Evolutionary conservation across 2,888 invertebrate genomes (phyloP).

Genomic region (Athalia rosae): DNA sequence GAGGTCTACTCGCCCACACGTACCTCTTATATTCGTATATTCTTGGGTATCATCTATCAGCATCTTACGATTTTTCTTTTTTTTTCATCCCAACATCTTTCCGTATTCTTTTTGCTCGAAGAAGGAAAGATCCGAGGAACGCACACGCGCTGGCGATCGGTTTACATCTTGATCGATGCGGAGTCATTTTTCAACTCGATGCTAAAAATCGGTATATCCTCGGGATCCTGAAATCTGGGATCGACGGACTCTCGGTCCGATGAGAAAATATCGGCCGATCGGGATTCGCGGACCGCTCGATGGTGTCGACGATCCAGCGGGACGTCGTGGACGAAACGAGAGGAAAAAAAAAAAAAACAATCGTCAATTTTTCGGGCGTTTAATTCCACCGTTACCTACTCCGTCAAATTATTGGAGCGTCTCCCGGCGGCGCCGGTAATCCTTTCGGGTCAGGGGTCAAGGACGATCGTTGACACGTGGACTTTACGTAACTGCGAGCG

Average conservation of each 20-base stretch:
- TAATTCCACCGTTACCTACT: too few species aligned
- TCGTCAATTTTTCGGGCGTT: neutral
- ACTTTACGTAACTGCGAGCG: conserved; percentile 35
- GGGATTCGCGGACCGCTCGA: neutral
- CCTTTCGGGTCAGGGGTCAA: conserved; percentile 26
- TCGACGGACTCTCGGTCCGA: neutral
- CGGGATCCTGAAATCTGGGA: too few species aligned
- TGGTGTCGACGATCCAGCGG: neutral
- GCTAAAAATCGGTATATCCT: too few species aligned
- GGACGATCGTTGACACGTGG: conserved; percentile 32
- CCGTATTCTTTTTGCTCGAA: too few species aligned
- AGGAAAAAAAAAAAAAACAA: neutral
- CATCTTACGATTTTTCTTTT: neutral
- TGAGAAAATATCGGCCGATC: neutral
- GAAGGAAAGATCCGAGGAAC: neutral
- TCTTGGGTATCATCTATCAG: neutral
- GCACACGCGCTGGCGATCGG: neutral
- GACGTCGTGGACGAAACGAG: neutral
- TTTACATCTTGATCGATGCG: neutral
- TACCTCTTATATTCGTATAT: conserved; percentile 3
- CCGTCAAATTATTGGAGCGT: too few species aligned
- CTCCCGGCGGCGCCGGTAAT: too few species aligned
- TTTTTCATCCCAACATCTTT: too few species aligned
- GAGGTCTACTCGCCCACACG: conserved; percentile 5
- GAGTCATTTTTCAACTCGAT: too few species aligned